Conservation (phyloP, 30 jellyfish, hydroid and myxozoan genomes). For the Mastigias papua region DNA sequence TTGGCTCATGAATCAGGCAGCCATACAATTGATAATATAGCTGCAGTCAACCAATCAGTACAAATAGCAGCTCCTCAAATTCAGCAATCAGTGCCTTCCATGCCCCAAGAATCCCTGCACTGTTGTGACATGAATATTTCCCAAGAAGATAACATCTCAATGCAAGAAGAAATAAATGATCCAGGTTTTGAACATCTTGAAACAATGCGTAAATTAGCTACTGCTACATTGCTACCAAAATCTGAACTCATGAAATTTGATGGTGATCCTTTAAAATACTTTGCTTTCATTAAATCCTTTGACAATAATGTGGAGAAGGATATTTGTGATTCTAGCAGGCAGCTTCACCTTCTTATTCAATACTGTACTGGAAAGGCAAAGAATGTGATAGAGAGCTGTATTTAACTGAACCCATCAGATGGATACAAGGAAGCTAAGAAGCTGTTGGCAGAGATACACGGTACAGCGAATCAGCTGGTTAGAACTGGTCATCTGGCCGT, state of each 20-base stretch:
- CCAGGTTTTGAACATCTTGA: conserved; percentile 32
- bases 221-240: conserved; percentile 55
- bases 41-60: no score
- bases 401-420: conserved; percentile 45
- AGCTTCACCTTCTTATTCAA: conserved; percentile 58
- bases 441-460: conserved; percentile 47
- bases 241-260: conserved; percentile 55
- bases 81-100: conserved; percentile 17
- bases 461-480: neutral
- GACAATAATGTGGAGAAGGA: conserved; percentile 58
- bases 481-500: conserved; percentile 2
- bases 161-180: conserved; percentile 12
- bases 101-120: conserved; percentile 12
- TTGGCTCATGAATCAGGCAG: no score
- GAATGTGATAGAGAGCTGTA: conserved; percentile 66
- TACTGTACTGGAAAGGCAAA: conserved; percentile 66
- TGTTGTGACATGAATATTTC: neutral
- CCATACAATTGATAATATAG: no score
- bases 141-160: conserved; percentile 6
- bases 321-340: conserved; percentile 31
- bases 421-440: conserved; percentile 57
- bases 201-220: conserved; percentile 58
- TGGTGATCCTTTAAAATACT: conserved; percentile 63
- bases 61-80: conserved; percentile 13
- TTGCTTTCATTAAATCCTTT: conserved; percentile 38